Percentiles rank a stretch among this genome's conserved stretches.
Evolutionary conservation across 2,797 vertebrate genomes (phyloP).

Genomic region (Clarias pachynema): DNA sequence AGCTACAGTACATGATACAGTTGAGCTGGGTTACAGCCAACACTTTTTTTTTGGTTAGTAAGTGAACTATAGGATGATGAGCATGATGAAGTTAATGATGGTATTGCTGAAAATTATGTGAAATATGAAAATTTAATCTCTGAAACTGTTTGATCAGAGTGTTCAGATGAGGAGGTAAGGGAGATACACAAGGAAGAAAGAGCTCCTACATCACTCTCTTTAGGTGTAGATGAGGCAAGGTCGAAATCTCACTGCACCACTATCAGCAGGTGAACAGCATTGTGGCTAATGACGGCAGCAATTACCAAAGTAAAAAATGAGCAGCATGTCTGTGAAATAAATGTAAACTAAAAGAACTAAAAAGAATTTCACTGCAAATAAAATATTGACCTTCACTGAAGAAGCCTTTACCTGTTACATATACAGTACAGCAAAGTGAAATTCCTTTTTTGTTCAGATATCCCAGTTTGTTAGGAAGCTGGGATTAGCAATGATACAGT

Average conservation of each 20-base stretch:
- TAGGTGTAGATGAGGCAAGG: neutral
- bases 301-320: neutral
- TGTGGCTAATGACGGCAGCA: neutral
- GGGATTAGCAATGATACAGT: too few relatives aligned
- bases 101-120: neutral
- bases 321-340: neutral
- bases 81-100: neutral
- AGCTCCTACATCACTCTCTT: neutral
- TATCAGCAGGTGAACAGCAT: neutral
- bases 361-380: neutral
- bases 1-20: neutral
- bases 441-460: too few relatives aligned
- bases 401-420: too few relatives aligned
- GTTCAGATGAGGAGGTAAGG: neutral
- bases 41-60: neutral
- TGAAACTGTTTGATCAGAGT: neutral
- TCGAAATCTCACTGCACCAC: neutral
- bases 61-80: neutral
- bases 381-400: neutral
- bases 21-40: neutral
- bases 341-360: neutral
- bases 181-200: neutral
- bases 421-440: too few relatives aligned
- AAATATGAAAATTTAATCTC: neutral
- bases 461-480: too few relatives aligned